Evolutionary conservation across 2,888 invertebrate genomes (phyloP), one percentile per base, ranked within the genome.

Genomic region (Drosophila dives): DNA sequence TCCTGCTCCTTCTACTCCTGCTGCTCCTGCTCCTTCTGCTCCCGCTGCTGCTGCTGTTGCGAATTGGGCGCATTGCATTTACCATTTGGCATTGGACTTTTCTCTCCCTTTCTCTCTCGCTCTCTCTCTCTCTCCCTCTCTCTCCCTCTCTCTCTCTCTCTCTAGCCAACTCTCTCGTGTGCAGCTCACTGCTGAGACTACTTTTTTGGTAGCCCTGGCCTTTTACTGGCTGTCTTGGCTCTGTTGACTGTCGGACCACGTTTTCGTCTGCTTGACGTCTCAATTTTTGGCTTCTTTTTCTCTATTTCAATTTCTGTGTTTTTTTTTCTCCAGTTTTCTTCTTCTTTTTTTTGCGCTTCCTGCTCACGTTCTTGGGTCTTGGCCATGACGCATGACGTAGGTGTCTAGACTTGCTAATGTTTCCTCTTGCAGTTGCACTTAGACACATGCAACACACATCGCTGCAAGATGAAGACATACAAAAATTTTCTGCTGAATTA

Each of bases 361-460:
- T 79, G 80, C 81, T 79, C 83, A 81, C 83, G 79, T 83, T 81
- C 77, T 76, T 67, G 66, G 72, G 66, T 6, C 78, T 83, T n/a
- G n/a, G 81, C 80, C 72, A 76, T 81, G 84, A 85, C 77, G 88
- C 87, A 91, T 90, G 91, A 91, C 89, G 91, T 90, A 90, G 91
- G 90, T 91, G 91, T 91, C 91, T 91, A 91, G 91, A 91, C 91
- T 80, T 77, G 80, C 81, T 91, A 91, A 91, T 91, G 90, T 90
- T 90, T 90, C 90, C 91, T 89, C 78, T 75, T 77, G 79, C 75
- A 79, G 59, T 72, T 76, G 72, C 74, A 76, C 64, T 53, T 55
- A 72, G 54, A 34, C 64, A 34, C 61, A 40, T 59, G 49, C 55
- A 61, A 48, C 50, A 63, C 26, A 65, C 58, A 45, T 50, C 73